A percentile compares a stretch with the other conserved stretches of the same genome.
These are phyloP conservation scores for Alligator mississippiensis DNA, from an alignment of 2,113 vertebrate species.

Conservation along the genomic window DNA sequence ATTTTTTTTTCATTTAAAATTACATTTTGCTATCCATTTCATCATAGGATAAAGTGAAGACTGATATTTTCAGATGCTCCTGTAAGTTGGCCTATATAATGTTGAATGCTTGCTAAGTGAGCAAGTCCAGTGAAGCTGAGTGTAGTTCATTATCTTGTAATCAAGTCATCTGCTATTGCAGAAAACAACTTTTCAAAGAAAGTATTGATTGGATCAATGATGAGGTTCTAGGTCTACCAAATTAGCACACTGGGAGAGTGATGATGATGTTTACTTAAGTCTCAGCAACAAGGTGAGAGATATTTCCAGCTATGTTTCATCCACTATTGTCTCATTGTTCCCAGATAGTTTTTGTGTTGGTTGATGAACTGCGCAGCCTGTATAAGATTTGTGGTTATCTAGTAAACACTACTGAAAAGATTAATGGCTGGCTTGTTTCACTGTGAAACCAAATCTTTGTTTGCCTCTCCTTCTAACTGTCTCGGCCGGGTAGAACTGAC, in stretches of 20 bases:
- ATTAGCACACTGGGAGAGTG: background rate
- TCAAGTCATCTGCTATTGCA: background rate
- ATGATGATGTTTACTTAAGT: background rate
- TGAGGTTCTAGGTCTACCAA: background rate
- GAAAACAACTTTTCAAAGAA: background rate
- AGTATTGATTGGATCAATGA: background rate
- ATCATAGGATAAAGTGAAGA: background rate
- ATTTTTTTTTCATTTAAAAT: too few relatives aligned
- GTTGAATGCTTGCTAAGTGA: background rate
- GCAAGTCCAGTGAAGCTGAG: background rate
- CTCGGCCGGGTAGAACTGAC: too few relatives aligned
- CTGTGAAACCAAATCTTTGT: background rate
- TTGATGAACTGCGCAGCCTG: background rate
- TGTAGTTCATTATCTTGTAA: background rate
- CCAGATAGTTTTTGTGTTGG: background rate
- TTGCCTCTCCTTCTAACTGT: background rate
- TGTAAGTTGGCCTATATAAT: background rate
- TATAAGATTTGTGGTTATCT: background rate
- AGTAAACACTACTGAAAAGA: background rate
- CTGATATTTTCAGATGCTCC: background rate
- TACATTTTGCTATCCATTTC: background rate
- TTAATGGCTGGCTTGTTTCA: background rate
- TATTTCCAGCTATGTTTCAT: background rate
- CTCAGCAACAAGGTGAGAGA: background rate
- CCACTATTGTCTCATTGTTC: background rate